Percentiles rank a stretch among this genome's conserved stretches.
phyloP scores from a whole-genome alignment of 2,888 invertebrate genomes.

The Myopa testacea region DNA sequence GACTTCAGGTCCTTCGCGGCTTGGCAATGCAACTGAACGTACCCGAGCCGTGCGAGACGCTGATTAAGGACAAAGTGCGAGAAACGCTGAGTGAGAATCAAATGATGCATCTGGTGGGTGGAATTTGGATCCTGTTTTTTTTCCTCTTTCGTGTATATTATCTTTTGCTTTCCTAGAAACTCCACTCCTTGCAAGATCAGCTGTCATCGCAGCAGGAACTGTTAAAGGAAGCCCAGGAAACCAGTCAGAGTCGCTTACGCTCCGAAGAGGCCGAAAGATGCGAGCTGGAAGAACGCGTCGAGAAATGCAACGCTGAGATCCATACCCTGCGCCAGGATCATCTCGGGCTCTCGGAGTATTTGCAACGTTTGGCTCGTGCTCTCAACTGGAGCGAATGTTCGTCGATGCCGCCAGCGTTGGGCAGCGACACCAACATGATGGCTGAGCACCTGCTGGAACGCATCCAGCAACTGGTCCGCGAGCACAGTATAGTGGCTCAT shows the following conservation, averaged over 20 bases:
- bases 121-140: not conserved
- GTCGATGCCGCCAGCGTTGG: constrained; percentile 63
- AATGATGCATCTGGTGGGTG: constrained; percentile 78
- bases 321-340: constrained; percentile 71
- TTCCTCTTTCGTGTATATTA: not conserved
- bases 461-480: constrained; percentile 76
- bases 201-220: constrained; percentile 79
- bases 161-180: constrained; percentile 71
- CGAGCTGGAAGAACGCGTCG: constrained; percentile 79
- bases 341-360: constrained; percentile 75
- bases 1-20: constrained; percentile 64
- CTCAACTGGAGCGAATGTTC: constrained; percentile 72
- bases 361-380: constrained; percentile 84
- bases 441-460: constrained; percentile 85
- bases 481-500: constrained; percentile 50
- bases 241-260: constrained; percentile 77
- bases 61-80: constrained; percentile 83
- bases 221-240: constrained; percentile 70
- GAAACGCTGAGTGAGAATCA: constrained; percentile 83
- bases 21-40: constrained; percentile 71
- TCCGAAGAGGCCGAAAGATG: constrained; percentile 76
- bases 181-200: constrained; percentile 82
- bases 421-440: constrained; percentile 66
- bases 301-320: constrained; percentile 84
- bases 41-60: constrained; percentile 81